phyloP scores from a whole-genome alignment of 2,888 invertebrate species.

The Polia nebulosa region DNA sequence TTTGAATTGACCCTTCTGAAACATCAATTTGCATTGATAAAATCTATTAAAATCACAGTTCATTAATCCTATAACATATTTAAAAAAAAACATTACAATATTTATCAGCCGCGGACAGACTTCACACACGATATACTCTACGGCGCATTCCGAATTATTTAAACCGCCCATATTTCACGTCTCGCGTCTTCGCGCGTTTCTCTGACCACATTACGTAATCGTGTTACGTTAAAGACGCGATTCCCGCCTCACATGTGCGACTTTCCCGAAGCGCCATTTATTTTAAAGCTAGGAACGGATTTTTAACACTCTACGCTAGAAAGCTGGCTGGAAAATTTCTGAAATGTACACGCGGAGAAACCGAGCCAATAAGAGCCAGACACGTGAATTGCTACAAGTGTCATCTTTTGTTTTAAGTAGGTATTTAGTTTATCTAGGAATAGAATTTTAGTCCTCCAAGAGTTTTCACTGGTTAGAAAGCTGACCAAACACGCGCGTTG shows the following conservation, averaged over 20 bases:
- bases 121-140: constrained; percentile 42
- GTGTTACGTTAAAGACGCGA: constrained; percentile 20
- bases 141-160: constrained; percentile 56
- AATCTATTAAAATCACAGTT: background rate
- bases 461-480: background rate
- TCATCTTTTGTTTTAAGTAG: background rate
- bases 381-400: background rate
- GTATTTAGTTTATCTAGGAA: background rate
- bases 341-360: background rate
- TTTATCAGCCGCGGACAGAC: constrained; percentile 30
- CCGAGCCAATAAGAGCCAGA: background rate
- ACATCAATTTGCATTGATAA: background rate
- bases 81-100: background rate
- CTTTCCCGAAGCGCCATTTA: constrained; percentile 23
- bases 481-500: background rate
- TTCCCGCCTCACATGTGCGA: background rate
- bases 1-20: background rate
- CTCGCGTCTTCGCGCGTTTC: constrained; percentile 31
- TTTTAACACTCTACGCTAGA: background rate
- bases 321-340: background rate
- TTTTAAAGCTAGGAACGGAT: constrained; percentile 16
- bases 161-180: constrained; percentile 38
- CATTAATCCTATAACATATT: background rate
- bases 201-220: constrained; percentile 50
- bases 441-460: background rate